Evolutionary conservation across 1,140 invertebrate genomes (phyloP).

Genomic region (Drosophila kikkawai): DNA sequence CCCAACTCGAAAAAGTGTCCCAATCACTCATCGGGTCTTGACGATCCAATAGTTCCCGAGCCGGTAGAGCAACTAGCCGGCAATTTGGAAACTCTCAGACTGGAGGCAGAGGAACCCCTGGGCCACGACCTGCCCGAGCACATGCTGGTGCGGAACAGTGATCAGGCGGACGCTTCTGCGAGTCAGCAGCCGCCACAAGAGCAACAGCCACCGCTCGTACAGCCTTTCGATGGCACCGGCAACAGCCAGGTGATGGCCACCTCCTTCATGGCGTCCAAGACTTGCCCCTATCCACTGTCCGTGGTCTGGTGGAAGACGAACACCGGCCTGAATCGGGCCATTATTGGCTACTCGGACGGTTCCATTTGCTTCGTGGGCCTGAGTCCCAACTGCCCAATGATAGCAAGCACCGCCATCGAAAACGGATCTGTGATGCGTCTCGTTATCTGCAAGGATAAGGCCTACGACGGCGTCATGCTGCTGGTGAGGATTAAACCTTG

Average conservation of each 20-base stretch:
- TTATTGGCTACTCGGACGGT: constrained; percentile 90
- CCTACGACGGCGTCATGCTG: constrained; percentile 88
- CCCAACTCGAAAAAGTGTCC: constrained; percentile 84
- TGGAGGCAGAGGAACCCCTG: constrained; percentile 57
- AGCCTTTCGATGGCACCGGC: constrained; percentile 86
- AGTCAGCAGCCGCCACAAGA: constrained; percentile 6
- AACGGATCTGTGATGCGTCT: constrained; percentile 87
- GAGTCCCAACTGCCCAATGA: constrained; percentile 87
- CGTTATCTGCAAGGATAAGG: constrained; percentile 89
- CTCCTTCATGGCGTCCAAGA: constrained; percentile 86
- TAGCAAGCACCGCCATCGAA: constrained; percentile 88
- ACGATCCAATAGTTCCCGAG: constrained; percentile 16
- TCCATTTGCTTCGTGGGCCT: constrained; percentile 90
- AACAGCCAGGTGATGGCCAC: constrained; percentile 83
- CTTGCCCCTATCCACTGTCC: constrained; percentile 86
- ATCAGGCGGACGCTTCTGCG: constrained; percentile 1
- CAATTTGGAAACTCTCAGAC: constrained; percentile 39
- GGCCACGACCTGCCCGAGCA: constrained; percentile 72
- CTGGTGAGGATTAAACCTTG: constrained; percentile 85
- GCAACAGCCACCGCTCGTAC: constrained; percentile 31
- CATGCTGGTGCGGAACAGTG: constrained; percentile 57
- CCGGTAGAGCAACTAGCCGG: constrained; percentile 46
- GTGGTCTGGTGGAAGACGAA: constrained; percentile 91
- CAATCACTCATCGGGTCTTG: constrained; percentile 57
- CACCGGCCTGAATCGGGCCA: constrained; percentile 86